phyloP scores from a whole-genome alignment of 2,888 invertebrate species.

The Lasioglossum lativentre region DNA sequence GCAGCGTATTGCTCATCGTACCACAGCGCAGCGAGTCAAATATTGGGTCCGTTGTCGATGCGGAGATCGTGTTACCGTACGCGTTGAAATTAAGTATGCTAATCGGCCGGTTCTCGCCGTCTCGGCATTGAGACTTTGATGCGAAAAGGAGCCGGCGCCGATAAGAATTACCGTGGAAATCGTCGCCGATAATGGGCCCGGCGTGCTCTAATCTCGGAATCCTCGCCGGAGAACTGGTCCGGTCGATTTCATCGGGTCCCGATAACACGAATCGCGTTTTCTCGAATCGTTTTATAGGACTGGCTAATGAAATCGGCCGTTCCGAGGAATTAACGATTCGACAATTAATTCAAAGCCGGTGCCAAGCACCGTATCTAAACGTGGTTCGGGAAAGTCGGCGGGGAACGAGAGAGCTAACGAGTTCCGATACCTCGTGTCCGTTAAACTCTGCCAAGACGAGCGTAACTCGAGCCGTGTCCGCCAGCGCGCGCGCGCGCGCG shows the following conservation, averaged over 20 bases:
- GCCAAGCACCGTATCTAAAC: not conserved
- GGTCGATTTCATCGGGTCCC: conserved; percentile 3
- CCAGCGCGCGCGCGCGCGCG: not conserved
- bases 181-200: not conserved
- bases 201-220: not conserved
- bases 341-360: not conserved
- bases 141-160: not conserved
- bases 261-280: conserved; percentile 13
- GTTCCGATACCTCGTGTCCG: not conserved
- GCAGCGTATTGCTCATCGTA: not conserved
- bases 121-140: not conserved
- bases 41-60: not conserved
- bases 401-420: conserved; percentile 3
- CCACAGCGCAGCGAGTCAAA: not conserved
- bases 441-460: not conserved
- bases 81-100: not conserved
- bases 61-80: not conserved
- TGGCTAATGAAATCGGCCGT: not conserved
- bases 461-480: not conserved
- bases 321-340: not conserved
- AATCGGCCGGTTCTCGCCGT: not conserved
- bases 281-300: conserved; percentile 5
- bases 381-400: not conserved
- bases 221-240: not conserved
- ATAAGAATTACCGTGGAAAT: conserved; percentile 6